Evolutionary conservation across 2,113 vertebrate genomes (phyloP).

Genomic region (Rutilus rutilus): DNA sequence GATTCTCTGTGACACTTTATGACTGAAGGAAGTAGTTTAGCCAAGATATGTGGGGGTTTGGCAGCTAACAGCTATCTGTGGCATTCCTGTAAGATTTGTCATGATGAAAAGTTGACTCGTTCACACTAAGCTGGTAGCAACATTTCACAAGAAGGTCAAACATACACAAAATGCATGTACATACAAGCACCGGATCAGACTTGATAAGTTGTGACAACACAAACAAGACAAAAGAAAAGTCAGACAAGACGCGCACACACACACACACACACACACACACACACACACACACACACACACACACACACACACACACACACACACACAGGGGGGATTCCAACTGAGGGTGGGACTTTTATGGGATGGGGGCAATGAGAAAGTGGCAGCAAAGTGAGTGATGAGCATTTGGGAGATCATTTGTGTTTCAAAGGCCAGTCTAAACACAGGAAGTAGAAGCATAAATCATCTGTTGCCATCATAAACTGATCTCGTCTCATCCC

Average conservation of each 20-base stretch:
- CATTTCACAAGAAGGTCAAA: constrained; percentile 19
- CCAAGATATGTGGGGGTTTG: constrained; percentile 25
- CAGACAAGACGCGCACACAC: constrained; percentile 19
- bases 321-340: constrained; percentile 37
- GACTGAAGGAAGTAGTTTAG: constrained; percentile 25
- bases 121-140: background rate
- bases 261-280: constrained; percentile 17
- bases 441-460: constrained; percentile 51
- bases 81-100: constrained; percentile 43
- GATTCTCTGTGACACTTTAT: constrained; percentile 22
- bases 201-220: background rate
- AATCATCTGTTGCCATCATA: constrained; percentile 27
- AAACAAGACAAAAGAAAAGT: constrained; percentile 13
- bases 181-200: constrained; percentile 15
- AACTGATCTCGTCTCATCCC: constrained; percentile 36
- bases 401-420: constrained; percentile 17
- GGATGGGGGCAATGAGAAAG: constrained; percentile 51
- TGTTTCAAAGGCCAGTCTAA: constrained; percentile 47
- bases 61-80: constrained; percentile 17
- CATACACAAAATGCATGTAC: background rate
- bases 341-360: background rate
- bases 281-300: too few relatives aligned
- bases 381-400: constrained; percentile 22
- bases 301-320: background rate
- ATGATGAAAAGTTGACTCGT: constrained; percentile 6